phyloP scores from a whole-genome alignment of 1,140 invertebrate species.

The Euura saliciscinereae region DNA sequence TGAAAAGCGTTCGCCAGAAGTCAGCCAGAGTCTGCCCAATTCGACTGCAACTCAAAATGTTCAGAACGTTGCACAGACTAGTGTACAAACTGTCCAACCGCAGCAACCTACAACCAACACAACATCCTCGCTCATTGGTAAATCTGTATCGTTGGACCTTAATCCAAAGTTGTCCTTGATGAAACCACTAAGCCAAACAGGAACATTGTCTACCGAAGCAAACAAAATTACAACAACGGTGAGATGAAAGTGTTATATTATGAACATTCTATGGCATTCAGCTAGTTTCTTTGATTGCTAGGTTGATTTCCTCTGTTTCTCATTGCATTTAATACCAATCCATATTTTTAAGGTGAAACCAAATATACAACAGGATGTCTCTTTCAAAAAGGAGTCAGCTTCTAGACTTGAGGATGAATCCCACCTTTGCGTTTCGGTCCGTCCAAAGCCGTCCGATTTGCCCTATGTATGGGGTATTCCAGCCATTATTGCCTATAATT shows the following conservation, averaged over 20 bases:
- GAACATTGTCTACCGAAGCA: slow-evolving; percentile 41
- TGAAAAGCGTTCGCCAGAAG: slow-evolving; percentile 48
- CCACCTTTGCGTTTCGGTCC: too few species aligned
- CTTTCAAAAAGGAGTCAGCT: too few species aligned
- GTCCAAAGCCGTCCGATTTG: too few species aligned
- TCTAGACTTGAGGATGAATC: too few species aligned
- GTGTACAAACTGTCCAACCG: slow-evolving; percentile 48
- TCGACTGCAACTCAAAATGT: slow-evolving; percentile 44
- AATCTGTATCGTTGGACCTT: slow-evolving; percentile 54
- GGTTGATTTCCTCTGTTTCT: too few species aligned
- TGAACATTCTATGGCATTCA: too few species aligned
- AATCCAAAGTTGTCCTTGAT: slow-evolving; percentile 52
- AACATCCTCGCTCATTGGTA: slow-evolving; percentile 44
- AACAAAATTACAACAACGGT: slow-evolving; percentile 55
- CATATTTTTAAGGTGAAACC: too few species aligned
- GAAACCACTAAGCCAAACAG: slow-evolving; percentile 47
- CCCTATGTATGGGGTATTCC: too few species aligned
- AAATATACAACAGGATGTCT: too few species aligned
- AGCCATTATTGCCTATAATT: too few species aligned
- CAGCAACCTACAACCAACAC: slow-evolving; percentile 43
- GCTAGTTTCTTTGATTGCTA: too few species aligned
- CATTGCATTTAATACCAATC: too few species aligned
- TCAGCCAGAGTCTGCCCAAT: slow-evolving; percentile 48
- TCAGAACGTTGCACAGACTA: slow-evolving; percentile 53
- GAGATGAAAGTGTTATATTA: slow-evolving; percentile 16